These are phyloP conservation scores for Scaptomyza tumidula DNA, from an alignment of 2,888 invertebrate genomes.

Conservation along the genomic window DNA sequence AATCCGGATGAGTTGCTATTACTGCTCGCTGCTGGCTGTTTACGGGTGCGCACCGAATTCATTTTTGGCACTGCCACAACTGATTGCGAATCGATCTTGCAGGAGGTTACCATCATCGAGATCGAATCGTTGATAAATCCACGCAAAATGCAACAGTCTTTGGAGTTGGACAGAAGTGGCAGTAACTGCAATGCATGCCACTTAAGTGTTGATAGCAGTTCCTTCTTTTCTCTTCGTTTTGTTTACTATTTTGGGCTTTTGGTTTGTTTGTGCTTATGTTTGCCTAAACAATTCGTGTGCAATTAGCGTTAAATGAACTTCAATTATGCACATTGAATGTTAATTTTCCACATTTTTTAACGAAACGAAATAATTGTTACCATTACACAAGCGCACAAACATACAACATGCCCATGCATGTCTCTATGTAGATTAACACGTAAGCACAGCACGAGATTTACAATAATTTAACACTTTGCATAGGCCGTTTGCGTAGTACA, in stretches of 20 bases:
- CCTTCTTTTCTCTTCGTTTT: slow-evolving; percentile 31
- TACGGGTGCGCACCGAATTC: slow-evolving; percentile 77
- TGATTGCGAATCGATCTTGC: slow-evolving; percentile 82
- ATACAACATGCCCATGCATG: slow-evolving; percentile 4
- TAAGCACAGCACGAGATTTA: slow-evolving; percentile 45
- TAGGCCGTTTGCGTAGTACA: slow-evolving; percentile 35
- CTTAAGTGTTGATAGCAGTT: slow-evolving; percentile 18
- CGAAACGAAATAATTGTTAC: slow-evolving; percentile 62
- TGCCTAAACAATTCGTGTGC: slow-evolving; percentile 56
- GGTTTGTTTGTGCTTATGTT: slow-evolving; percentile 14
- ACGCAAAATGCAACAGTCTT: slow-evolving; percentile 30
- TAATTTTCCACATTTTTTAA: slow-evolving; percentile 69
- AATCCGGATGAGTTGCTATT: slow-evolving; percentile 84
- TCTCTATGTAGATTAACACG: slow-evolving; percentile 4
- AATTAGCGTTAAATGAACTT: slow-evolving; percentile 77
- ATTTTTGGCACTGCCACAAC: slow-evolving; percentile 82
- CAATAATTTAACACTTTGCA: slow-evolving; percentile 68
- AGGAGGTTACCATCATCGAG: slow-evolving; percentile 84
- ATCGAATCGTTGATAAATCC: slow-evolving; percentile 21
- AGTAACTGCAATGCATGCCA: slow-evolving; percentile 36
- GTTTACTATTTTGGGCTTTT: slow-evolving; percentile 22
- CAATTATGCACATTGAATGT: slow-evolving; percentile 76
- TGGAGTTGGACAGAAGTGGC: slow-evolving; percentile 4
- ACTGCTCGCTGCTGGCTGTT: slow-evolving; percentile 67
- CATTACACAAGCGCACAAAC: slow-evolving; percentile 43